phyloP scores from a whole-genome alignment of 2,888 invertebrate genomes.

The Platycheirus albimanus region DNA sequence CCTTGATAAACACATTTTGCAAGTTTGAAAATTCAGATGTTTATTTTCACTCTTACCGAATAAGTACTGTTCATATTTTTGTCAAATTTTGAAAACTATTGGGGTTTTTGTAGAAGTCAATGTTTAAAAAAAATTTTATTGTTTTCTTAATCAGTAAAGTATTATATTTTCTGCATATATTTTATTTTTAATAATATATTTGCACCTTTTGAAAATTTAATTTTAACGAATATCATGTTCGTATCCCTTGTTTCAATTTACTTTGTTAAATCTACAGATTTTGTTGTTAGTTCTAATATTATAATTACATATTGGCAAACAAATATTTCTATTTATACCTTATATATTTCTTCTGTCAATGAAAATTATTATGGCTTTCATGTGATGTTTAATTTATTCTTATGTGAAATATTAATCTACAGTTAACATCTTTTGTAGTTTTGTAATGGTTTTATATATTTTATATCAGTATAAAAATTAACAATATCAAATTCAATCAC shows the following conservation, averaged over 20 bases:
- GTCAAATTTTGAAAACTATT: neutral
- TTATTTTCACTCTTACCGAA: no score
- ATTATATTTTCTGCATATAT: no score
- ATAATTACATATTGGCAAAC: constrained; percentile 52
- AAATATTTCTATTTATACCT: constrained; percentile 48
- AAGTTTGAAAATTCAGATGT: no score
- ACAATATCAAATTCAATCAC: constrained; percentile 55
- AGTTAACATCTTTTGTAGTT: constrained; percentile 72
- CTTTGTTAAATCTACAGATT: constrained; percentile 74
- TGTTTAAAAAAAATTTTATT: constrained; percentile 5
- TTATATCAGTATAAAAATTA: constrained; percentile 71
- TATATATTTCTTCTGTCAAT: constrained; percentile 24
- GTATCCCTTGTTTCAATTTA: constrained; percentile 83
- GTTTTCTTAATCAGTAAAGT: no score
- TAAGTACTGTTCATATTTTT: no score
- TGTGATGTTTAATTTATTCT: constrained; percentile 1
- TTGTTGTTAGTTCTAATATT: constrained; percentile 13
- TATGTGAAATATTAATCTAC: constrained; percentile 54
- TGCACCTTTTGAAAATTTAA: constrained; percentile 61
- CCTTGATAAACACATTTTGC: no score
- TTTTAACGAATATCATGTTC: constrained; percentile 79
- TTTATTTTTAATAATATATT: constrained; percentile 41
- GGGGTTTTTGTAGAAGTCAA: neutral
- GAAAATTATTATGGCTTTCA: constrained; percentile 1
- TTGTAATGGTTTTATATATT: constrained; percentile 45